These are phyloP conservation scores for Cactoblastis cactorum DNA, from an alignment of 2,888 invertebrate species.

Conservation along the genomic window DNA sequence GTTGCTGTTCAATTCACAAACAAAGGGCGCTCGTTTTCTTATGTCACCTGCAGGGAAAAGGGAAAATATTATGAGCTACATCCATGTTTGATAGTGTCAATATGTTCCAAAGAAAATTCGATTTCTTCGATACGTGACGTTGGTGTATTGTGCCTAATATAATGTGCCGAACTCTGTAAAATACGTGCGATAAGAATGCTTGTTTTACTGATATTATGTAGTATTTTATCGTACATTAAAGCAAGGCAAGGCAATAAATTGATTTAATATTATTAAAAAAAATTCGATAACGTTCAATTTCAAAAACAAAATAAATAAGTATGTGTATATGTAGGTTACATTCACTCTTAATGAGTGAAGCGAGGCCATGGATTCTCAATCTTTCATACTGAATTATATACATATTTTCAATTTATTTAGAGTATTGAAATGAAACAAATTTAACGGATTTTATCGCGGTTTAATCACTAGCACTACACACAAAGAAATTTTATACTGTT, in stretches of 20 bases:
- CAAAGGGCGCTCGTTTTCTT: neutral
- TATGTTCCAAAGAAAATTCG: constrained; percentile 3
- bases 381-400: no score
- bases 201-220: no score
- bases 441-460: no score
- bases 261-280: no score
- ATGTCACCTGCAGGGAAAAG: neutral
- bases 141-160: neutral
- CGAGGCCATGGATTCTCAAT: neutral
- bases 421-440: no score
- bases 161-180: neutral
- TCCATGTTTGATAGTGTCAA: constrained; percentile 7
- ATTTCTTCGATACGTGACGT: neutral
- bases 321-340: neutral
- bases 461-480: no score
- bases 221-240: no score
- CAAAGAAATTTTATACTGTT: no score
- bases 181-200: neutral
- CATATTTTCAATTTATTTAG: no score
- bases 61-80: neutral
- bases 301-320: neutral
- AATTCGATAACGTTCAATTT: neutral
- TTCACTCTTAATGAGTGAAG: neutral
- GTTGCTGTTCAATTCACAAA: neutral
- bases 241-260: no score